A percentile compares a stretch with the other conserved stretches of the same genome.
phyloP scores from a whole-genome alignment of 2,888 invertebrate genomes.

The Dryobota labecula region DNA sequence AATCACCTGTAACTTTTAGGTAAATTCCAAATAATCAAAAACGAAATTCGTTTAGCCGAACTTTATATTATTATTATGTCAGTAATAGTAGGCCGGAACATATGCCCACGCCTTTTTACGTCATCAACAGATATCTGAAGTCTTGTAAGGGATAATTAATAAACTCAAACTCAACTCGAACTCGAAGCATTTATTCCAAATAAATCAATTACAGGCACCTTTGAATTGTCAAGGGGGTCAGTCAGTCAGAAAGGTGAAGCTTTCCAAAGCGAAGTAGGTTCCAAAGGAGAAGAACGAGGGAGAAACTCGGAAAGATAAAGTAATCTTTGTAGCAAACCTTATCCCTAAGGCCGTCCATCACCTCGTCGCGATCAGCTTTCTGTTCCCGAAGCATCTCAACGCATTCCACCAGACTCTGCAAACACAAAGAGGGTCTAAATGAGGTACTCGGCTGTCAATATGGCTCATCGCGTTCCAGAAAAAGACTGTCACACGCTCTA shows the following conservation, averaged over 20 bases:
- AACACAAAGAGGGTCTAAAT: slow-evolving; percentile 1
- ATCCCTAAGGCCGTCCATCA: slow-evolving; percentile 81
- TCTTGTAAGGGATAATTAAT: not conserved
- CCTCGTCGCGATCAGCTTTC: slow-evolving; percentile 85
- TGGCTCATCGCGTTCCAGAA: not conserved
- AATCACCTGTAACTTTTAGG: too few relatives aligned
- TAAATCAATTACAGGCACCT: not conserved
- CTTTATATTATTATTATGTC: not conserved
- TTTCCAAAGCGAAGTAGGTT: not conserved
- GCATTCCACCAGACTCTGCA: slow-evolving; percentile 76
- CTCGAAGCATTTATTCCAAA: too few relatives aligned
- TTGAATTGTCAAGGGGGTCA: not conserved
- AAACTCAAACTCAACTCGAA: not conserved
- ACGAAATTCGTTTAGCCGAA: not conserved
- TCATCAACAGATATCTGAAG: not conserved
- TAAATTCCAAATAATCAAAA: not conserved
- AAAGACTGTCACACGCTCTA: not conserved
- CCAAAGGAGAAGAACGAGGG: not conserved
- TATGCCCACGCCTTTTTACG: not conserved
- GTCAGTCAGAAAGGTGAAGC: not conserved
- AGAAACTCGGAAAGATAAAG: not conserved
- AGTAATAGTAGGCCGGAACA: not conserved
- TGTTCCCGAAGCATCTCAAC: slow-evolving; percentile 83
- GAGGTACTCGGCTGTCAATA: not conserved
- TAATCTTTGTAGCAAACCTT: slow-evolving; percentile 72